Percentiles rank a stretch among this genome's conserved stretches.
Evolutionary conservation across 2,113 vertebrate species (phyloP).

Genomic region (Mormoops blainvillei): DNA sequence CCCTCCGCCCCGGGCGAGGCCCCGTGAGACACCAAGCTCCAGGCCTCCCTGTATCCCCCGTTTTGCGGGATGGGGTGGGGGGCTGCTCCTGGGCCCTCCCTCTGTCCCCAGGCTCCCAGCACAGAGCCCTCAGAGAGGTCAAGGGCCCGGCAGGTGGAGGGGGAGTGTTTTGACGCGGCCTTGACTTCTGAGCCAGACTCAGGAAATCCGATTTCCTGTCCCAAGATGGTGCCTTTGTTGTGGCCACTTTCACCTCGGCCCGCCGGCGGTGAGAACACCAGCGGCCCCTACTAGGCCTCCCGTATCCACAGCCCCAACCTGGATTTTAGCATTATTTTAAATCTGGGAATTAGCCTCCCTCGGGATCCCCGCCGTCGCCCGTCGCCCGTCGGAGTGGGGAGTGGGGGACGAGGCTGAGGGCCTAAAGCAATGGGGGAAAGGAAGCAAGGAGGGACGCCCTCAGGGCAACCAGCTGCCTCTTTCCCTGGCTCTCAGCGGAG

Average conservation of each 20-base stretch:
- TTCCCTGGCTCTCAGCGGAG: background rate
- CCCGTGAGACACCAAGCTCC: fast-evolving
- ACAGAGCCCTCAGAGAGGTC: fast-evolving
- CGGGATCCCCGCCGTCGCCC: background rate
- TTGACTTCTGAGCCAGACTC: background rate
- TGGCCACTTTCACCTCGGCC: background rate
- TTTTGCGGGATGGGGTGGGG: fast-evolving
- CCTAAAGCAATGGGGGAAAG: background rate
- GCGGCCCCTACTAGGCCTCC: background rate
- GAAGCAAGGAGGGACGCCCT: background rate
- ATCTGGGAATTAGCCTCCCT: background rate
- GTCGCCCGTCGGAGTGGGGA: background rate
- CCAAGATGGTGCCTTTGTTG: background rate
- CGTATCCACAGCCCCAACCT: too few relatives aligned
- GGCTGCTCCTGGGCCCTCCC: background rate
- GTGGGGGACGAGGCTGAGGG: background rate
- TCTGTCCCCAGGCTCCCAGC: background rate
- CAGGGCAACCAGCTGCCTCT: background rate
- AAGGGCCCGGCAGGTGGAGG: fast-evolving
- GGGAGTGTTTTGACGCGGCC: background rate
- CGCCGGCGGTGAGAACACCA: fast-evolving
- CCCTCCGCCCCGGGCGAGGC: background rate
- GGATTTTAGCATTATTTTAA: background rate
- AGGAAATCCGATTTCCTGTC: background rate
- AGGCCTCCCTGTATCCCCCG: background rate